Evolutionary conservation across 2,888 invertebrate genomes (phyloP).

Genomic region (Adineta ricciae): DNA sequence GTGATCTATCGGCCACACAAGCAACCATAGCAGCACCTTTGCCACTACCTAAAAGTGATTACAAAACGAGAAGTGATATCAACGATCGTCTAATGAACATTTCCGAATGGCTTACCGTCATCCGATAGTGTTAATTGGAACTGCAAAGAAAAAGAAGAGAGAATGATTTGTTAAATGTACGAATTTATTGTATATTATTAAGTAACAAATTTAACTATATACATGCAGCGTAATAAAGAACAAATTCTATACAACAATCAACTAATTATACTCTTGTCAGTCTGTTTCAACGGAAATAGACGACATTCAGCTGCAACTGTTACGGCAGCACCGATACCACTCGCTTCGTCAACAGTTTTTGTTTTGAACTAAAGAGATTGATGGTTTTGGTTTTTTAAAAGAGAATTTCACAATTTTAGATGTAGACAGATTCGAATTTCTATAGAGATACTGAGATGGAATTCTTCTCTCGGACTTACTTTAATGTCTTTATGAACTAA

Average conservation of each 20-base stretch:
- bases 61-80: no score
- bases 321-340: conserved; percentile 50
- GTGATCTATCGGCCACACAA: conserved; percentile 40
- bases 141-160: neutral
- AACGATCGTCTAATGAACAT: no score
- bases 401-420: no score
- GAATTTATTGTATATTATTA: neutral
- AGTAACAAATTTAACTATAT: neutral
- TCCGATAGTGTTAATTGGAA: neutral
- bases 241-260: neutral
- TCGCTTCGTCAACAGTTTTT: conserved; percentile 42
- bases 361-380: neutral
- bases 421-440: no score
- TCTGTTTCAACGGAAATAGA: neutral
- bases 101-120: neutral
- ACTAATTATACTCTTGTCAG: neutral
- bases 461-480: conserved; percentile 51
- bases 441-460: no score
- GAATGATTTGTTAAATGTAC: neutral
- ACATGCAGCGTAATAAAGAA: neutral
- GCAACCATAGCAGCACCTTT: conserved; percentile 50
- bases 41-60: conserved; percentile 54
- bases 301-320: conserved; percentile 37
- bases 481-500: conserved; percentile 65
- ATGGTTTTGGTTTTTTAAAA: neutral